Conservation (phyloP, 2,797 vertebrate genomes). For the Lacerta agilis region DNA sequence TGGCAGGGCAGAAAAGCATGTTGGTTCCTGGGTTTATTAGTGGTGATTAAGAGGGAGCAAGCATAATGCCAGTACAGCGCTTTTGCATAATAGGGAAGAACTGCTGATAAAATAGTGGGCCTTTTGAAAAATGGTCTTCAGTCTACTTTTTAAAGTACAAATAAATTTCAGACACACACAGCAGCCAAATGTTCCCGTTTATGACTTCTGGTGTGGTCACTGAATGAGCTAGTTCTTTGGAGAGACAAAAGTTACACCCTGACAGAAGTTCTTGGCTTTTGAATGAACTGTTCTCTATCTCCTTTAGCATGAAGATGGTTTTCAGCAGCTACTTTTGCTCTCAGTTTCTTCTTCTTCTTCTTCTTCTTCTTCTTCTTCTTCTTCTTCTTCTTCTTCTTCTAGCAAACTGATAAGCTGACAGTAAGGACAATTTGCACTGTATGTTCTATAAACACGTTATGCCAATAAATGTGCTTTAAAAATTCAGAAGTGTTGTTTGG, state of each 20-base stretch:
- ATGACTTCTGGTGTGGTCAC: neutral
- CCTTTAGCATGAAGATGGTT: neutral
- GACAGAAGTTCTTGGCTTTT: constrained; percentile 52
- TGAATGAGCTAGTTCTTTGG: constrained; percentile 10
- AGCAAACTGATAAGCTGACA: neutral
- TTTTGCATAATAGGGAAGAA: neutral
- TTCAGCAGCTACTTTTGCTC: constrained; percentile 8
- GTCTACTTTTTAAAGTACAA: neutral
- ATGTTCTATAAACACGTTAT: neutral
- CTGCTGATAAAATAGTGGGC: neutral
- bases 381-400: too few relatives aligned
- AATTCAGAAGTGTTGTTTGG: neutral
- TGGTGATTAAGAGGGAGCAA: neutral
- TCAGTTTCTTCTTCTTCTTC: neutral
- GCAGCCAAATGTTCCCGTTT: neutral
- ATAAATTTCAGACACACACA: neutral
- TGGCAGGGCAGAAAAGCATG: neutral
- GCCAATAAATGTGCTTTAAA: rapidly evolving
- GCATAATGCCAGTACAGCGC: neutral
- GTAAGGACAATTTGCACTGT: neutral
- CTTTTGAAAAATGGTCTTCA: neutral
- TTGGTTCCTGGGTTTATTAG: neutral
- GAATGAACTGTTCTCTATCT: constrained; percentile 21
- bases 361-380: too few relatives aligned
- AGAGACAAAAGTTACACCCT: constrained; percentile 34